Evolutionary conservation across 2,888 invertebrate species (phyloP), one percentile per base, ranked within the genome.

Genomic region (Eupeodes luniger): DNA sequence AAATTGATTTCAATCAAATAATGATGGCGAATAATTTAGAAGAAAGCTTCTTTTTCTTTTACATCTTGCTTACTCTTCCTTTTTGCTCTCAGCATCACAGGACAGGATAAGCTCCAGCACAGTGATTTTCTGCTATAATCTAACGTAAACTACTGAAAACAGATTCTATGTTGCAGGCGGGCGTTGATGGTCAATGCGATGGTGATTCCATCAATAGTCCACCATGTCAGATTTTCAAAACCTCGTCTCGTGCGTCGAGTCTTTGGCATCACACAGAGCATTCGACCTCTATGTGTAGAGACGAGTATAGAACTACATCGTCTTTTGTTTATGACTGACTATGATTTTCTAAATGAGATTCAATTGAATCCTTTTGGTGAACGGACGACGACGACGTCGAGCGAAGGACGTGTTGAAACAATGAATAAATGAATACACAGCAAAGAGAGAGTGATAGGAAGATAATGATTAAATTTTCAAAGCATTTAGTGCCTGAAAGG

Each of bases 1-100:
- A 88, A 84, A 88, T 81, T 81, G 88, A 88, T 88, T 88, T 81
- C 88, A 88, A 88, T 88, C 88, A 84, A 88, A 88, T 88, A 84
- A 88, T 88, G 88, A 88, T 88, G 88, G 88, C 53, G 88, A 88
- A 88, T 88, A 88, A 88, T 88, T 88, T 88, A 81, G 81, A 81
- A 84, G 88, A 88, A 81, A 84, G 78, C 81, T 84, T 77, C 75
- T 61, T 72, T 74, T 49, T 47, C 9, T 6, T 44, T 64, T 7
- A 12, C 47, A 47, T 1, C 47, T 47, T 12, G 47, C 47, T 36
- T 14, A 12, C 49, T 14, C 14, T 16, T 14, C 10, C 27, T 9
- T 16, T 16, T 16, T 34, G 74, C 34, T 5, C 14, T 14, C 4
- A 40, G 40, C 9, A 40, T 40, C 40, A 40, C 40, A 40, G 40